Conservation (phyloP, 2,888 invertebrate genomes). For the Tigriopus californicus region DNA sequence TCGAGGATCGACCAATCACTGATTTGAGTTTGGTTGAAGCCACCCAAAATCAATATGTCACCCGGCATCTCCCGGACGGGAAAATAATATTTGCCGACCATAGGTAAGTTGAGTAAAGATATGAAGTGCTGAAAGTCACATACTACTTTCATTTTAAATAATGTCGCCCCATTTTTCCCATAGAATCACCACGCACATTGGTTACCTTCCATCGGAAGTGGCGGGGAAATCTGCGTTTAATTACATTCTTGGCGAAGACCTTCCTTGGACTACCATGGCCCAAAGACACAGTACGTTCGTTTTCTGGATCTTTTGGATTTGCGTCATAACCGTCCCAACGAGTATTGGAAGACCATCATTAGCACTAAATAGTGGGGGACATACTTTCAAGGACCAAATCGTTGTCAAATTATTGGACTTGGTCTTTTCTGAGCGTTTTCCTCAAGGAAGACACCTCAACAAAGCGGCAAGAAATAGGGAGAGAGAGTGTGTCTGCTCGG, state of each 20-base stretch:
- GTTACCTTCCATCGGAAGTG: constrained; percentile 1
- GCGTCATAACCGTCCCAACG: too few relatives aligned
- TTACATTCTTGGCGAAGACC: background rate
- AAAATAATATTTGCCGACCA: background rate
- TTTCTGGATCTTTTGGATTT: too few relatives aligned
- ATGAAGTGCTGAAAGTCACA: background rate
- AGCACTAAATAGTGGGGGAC: too few relatives aligned
- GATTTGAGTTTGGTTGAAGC: background rate
- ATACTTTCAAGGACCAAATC: too few relatives aligned
- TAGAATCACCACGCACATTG: background rate
- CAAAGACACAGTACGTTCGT: background rate
- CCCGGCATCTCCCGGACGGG: background rate
- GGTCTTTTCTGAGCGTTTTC: too few relatives aligned
- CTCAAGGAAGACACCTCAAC: too few relatives aligned
- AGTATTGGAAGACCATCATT: too few relatives aligned
- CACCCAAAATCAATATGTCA: background rate
- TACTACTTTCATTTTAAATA: background rate
- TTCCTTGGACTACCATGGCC: constrained; percentile 2
- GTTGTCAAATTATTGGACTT: too few relatives aligned
- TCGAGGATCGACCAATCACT: background rate
- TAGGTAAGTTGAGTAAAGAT: too few relatives aligned
- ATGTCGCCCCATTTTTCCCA: background rate
- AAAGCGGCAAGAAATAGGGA: too few relatives aligned
- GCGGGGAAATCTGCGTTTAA: background rate
- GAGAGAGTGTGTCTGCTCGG: too few relatives aligned